Evolutionary conservation across 2,888 invertebrate species (phyloP).

Genomic region (Acrobasis repandana): DNA sequence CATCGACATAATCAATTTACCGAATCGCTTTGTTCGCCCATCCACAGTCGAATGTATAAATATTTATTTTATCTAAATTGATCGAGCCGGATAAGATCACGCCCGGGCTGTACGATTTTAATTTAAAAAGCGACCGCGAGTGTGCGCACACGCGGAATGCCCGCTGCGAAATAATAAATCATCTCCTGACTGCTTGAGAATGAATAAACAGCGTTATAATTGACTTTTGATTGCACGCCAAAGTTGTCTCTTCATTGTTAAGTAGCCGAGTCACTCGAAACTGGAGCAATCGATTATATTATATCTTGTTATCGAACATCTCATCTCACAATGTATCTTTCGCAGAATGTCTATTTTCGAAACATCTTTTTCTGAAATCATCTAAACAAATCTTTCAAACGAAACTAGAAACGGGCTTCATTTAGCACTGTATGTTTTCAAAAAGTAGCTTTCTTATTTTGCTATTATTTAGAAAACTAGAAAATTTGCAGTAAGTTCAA

Average conservation of each 20-base stretch:
- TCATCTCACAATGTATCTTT: too few species aligned
- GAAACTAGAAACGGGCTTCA: too few species aligned
- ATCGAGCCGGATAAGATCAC: constrained; percentile 80
- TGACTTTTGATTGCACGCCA: constrained; percentile 73
- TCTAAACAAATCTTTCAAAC: too few species aligned
- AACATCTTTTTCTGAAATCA: too few species aligned
- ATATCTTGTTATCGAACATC: constrained; percentile 33
- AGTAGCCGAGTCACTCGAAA: constrained; percentile 46
- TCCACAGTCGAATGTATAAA: constrained; percentile 79
- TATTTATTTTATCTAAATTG: constrained; percentile 84
- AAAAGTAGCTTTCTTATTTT: too few species aligned
- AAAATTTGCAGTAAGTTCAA: too few species aligned
- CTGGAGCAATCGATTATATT: constrained; percentile 59
- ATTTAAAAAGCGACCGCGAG: constrained; percentile 77
- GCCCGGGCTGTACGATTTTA: constrained; percentile 75
- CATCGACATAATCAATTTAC: constrained; percentile 80
- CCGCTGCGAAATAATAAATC: constrained; percentile 82
- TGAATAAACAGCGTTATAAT: constrained; percentile 79
- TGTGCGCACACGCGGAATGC: constrained; percentile 66
- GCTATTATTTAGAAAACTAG: too few species aligned
- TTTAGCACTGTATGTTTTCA: too few species aligned
- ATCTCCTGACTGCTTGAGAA: constrained; percentile 61
- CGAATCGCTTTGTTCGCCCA: constrained; percentile 76
- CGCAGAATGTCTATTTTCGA: too few species aligned
- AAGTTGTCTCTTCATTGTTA: constrained; percentile 66